Conservation (phyloP, 2,888 invertebrate species). For the Dynastes grantii region DNA sequence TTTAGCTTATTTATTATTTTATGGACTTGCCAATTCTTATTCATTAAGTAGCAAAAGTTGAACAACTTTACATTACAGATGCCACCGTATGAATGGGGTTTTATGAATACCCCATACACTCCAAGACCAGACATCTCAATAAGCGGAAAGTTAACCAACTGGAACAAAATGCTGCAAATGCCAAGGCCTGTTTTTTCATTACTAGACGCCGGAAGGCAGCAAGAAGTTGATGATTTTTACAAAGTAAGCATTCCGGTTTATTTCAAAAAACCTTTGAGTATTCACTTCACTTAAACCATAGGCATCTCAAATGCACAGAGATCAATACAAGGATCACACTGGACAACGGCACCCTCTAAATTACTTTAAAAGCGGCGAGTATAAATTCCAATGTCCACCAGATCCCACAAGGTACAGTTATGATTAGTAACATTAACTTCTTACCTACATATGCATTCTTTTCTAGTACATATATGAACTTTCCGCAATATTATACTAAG, state of each 20-base stretch:
- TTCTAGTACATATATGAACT: conserved; percentile 73
- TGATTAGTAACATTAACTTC: background rate
- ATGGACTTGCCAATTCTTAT: background rate
- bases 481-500: conserved; percentile 74
- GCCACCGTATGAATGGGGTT: conserved; percentile 69
- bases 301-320: conserved; percentile 76
- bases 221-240: conserved; percentile 71
- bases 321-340: conserved; percentile 76
- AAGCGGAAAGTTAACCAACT: conserved; percentile 62
- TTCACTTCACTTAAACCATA: conserved; percentile 60
- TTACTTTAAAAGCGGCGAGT: conserved; percentile 73
- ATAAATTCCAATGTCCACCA: conserved; percentile 74
- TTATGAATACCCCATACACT: conserved; percentile 66
- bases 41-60: too few species aligned
- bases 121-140: conserved; percentile 67
- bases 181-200: conserved; percentile 67
- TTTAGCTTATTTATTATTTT: too few species aligned
- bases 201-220: conserved; percentile 67
- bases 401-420: conserved; percentile 71
- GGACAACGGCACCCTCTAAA: conserved; percentile 74
- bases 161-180: conserved; percentile 64
- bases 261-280: background rate
- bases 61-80: conserved; percentile 60
- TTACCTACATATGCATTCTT: background rate
- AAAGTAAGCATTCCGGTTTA: conserved; percentile 63